A percentile compares a stretch with the other conserved stretches of the same genome.
phyloP scores from a whole-genome alignment of 2,888 invertebrate genomes.

The Ichneumoninae sp. region DNA sequence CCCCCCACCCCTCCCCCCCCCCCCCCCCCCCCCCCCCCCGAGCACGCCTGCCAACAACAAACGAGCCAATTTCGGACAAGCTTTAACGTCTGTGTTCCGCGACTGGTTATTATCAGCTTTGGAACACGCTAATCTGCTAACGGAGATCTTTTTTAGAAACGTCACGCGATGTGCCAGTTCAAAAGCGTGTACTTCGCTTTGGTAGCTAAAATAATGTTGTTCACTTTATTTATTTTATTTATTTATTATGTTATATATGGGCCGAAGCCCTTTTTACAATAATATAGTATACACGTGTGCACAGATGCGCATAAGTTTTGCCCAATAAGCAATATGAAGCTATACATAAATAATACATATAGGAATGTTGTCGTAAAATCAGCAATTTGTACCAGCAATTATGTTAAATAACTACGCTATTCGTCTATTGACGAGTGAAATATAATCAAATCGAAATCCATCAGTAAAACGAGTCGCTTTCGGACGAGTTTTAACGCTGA shows the following conservation, averaged over 20 bases:
- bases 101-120: neutral
- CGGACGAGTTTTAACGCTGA: neutral
- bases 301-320: too few relatives aligned
- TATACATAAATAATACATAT: too few relatives aligned
- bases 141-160: neutral
- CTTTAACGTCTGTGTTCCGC: conserved; percentile 20
- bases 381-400: too few relatives aligned
- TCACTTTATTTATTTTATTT: neutral
- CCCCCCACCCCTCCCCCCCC: neutral
- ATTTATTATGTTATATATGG: too few relatives aligned
- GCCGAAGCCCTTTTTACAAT: too few relatives aligned
- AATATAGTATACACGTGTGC: too few relatives aligned
- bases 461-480: conserved; percentile 40
- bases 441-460: conserved; percentile 3
- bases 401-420: neutral
- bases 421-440: neutral
- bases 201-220: neutral
- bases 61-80: conserved; percentile 13
- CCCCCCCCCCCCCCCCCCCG: neutral
- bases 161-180: neutral
- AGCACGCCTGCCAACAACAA: conserved; percentile 6
- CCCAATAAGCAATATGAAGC: too few relatives aligned
- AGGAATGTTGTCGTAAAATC: too few relatives aligned
- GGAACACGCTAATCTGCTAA: neutral
- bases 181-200: neutral